Percentiles rank a stretch among this genome's conserved stretches.
phyloP scores from a whole-genome alignment of 2,113 vertebrate species.

The Carollia perspicillata region DNA sequence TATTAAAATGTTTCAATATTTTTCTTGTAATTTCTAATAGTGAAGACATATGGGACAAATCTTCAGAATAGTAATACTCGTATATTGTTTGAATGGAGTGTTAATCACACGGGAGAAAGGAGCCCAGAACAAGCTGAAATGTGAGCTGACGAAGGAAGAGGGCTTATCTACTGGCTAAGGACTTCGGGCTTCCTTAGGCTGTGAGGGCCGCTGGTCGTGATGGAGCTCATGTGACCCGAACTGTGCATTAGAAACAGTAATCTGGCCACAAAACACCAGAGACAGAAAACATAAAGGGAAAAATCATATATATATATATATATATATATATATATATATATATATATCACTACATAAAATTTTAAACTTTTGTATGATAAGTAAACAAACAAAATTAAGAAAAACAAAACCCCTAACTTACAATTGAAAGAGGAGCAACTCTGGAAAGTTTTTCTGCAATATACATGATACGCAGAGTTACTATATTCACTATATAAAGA shows the following conservation, averaged over 20 bases:
- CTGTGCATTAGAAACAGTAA: not conserved
- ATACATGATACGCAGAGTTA: not conserved
- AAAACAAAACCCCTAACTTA: not conserved
- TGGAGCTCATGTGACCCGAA: not conserved
- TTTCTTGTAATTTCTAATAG: not conserved
- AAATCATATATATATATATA: not conserved
- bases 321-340: too few species aligned
- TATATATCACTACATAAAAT: not conserved
- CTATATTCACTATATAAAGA: not conserved
- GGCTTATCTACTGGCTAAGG: not conserved
- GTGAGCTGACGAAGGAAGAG: not conserved
- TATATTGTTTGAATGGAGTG: not conserved
- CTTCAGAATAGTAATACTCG: not conserved
- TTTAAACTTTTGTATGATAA: not conserved
- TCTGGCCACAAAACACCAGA: not conserved
- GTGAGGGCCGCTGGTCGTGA: not conserved
- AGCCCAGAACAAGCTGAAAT: not conserved
- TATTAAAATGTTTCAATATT: not conserved
- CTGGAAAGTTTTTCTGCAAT: not conserved
- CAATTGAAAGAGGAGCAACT: not conserved
- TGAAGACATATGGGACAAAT: not conserved
- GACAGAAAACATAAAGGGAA: not conserved
- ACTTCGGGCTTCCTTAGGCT: not conserved
- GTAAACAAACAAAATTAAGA: not conserved
- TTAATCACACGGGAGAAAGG: not conserved